phyloP scores from a whole-genome alignment of 2,797 vertebrate species.

The Tinamus major region DNA sequence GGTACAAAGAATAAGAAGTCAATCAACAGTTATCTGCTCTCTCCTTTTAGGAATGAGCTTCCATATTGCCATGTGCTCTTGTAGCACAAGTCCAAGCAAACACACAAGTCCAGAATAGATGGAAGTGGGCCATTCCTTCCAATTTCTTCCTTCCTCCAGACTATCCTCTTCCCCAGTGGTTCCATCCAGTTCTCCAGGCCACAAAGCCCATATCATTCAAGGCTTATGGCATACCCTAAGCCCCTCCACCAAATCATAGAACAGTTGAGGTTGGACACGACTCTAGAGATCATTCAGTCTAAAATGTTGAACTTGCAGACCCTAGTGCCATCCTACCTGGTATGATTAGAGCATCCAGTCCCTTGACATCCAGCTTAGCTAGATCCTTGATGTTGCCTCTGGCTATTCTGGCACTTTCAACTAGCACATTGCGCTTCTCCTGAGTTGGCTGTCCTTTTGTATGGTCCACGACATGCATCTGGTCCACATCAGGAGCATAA shows the following conservation, averaged over 20 bases:
- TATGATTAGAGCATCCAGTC: slow-evolving; percentile 85
- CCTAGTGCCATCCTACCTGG: slow-evolving; percentile 79
- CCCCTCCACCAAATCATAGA: not conserved
- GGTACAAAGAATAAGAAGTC: not conserved
- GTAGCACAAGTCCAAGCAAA: rapidly evolving
- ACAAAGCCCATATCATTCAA: rapidly evolving
- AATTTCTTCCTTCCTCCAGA: not conserved
- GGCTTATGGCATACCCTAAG: not conserved
- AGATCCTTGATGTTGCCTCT: slow-evolving; percentile 87
- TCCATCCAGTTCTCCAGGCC: not conserved
- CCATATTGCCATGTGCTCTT: not conserved
- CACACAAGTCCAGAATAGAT: not conserved
- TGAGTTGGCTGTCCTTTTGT: slow-evolving; percentile 83
- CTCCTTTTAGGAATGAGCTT: not conserved
- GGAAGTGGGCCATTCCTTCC: not conserved
- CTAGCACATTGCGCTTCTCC: slow-evolving; percentile 86
- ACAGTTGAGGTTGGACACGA: not conserved
- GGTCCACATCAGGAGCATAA: slow-evolving; percentile 86
- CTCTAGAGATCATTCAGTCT: not conserved
- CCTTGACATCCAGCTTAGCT: slow-evolving; percentile 76
- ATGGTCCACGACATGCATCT: slow-evolving; percentile 92
- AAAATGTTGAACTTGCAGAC: not conserved
- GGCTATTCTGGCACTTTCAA: slow-evolving; percentile 90
- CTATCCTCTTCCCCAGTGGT: not conserved
- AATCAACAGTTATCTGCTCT: not conserved